A percentile compares a stretch with the other conserved stretches of the same genome.
phyloP scores from a whole-genome alignment of 2,888 invertebrate species.

The Rotaria socialis region DNA sequence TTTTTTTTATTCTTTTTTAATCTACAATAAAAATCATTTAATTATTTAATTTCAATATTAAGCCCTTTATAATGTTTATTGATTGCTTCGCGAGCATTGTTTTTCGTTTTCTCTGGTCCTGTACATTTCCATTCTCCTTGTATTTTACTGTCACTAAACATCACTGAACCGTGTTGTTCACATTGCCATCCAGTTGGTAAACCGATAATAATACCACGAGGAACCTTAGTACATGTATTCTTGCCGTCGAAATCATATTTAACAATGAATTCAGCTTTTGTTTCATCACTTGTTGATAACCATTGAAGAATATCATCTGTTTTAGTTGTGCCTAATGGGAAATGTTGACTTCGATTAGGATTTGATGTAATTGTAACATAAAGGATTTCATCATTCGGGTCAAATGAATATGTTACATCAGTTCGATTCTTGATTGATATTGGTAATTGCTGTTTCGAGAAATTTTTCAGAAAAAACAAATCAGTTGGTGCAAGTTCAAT shows the following conservation, averaged over 20 bases:
- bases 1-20: not conserved
- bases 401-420: slow-evolving; percentile 5
- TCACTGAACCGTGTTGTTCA: not conserved
- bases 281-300: not conserved
- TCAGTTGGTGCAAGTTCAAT: not conserved
- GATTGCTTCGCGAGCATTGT: not conserved
- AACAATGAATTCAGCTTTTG: not conserved
- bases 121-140: not conserved
- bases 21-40: not conserved
- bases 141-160: not conserved
- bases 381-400: not conserved
- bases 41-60: slow-evolving; percentile 13
- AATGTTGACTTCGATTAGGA: not conserved
- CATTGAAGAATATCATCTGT: not conserved
- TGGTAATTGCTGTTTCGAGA: not conserved
- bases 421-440: not conserved
- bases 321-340: not conserved
- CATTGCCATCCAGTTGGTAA: not conserved
- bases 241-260: slow-evolving; percentile 24
- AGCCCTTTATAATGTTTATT: slow-evolving; percentile 30
- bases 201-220: not conserved
- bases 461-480: not conserved
- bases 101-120: not conserved
- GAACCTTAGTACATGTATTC: not conserved
- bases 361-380: not conserved